Evolutionary conservation across 2,797 vertebrate species (phyloP), one percentile per base, ranked within the genome.

Genomic region (Aphelocoma californica): DNA sequence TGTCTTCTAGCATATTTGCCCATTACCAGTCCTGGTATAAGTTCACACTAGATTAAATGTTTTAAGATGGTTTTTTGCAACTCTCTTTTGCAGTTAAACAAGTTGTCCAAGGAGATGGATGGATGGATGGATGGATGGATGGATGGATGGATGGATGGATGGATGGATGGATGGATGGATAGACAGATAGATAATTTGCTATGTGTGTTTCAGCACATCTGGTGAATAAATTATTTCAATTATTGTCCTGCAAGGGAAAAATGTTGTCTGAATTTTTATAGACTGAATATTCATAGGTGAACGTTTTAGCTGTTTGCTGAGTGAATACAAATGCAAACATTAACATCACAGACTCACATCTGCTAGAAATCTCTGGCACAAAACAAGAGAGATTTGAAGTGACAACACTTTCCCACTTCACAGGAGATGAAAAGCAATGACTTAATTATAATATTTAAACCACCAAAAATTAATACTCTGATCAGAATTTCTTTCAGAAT

Each of bases 251-350:
- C 44, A 73, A 92, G 54, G 71, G 65, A 84, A 89, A 94, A 93
- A 93, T 83, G 6, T 47, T 90, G n/a, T 71, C 81, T 91, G 67
- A 85, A 67, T 81, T 83, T 95, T 93, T 91, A 58, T 36, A 75
- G 62, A 70, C 32, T 87, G 90, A 96, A 95, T 96, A 97, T 97
- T 97, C 91, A 94, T 91, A 73, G 61, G 74, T 47, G 51, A 93
- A 89, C 1, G 3, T 87, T 77, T 88, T 81, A 86, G 50, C 31
- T 93, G 47, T 61, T 88, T 93, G 81, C 80, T 84, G 64, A 44
- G 67, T 70, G 95, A 96, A 95, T 97, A 92, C 82, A 94, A 96
- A 96, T 94, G 80, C 54, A 84, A 92, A 69, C 40, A 87, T 96
- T 96, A 96, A 79, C 82, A 92, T 75, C 77, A 25, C 19, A 61